Evolutionary conservation across 2,113 vertebrate genomes (phyloP).

Genomic region (Origma solitaria): DNA sequence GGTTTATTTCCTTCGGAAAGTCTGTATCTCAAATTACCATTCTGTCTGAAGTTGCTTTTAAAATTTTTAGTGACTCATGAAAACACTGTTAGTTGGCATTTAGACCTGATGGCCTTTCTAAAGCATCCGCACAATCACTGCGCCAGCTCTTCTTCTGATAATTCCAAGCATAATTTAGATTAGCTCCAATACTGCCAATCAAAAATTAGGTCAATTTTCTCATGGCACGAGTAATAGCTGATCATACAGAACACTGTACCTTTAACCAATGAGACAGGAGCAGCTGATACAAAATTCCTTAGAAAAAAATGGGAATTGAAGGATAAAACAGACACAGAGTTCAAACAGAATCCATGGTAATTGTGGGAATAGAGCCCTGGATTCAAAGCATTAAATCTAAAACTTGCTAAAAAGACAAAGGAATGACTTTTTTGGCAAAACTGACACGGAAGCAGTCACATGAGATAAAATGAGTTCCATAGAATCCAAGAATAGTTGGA

Average conservation of each 20-base stretch:
- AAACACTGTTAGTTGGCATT: rapidly evolving
- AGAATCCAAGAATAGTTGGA: not conserved
- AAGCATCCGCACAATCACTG: rapidly evolving
- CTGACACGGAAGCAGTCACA: not conserved
- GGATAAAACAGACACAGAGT: not conserved
- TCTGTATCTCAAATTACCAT: not conserved
- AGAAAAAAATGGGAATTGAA: not conserved
- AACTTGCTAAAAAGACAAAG: not conserved
- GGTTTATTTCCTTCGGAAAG: not conserved
- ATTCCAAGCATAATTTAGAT: not conserved
- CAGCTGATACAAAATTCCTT: not conserved
- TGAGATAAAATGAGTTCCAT: not conserved
- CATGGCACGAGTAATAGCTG: not conserved
- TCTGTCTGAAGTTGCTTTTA: not conserved
- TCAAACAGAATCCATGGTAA: not conserved
- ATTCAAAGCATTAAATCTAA: not conserved
- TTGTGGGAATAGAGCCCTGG: not conserved
- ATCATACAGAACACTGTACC: rapidly evolving
- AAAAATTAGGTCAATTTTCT: not conserved
- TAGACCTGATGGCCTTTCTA: not conserved
- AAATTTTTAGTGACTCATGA: not conserved
- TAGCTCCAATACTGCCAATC: not conserved
- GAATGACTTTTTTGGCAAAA: not conserved
- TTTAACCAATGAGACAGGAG: not conserved
- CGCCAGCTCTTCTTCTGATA: not conserved